Evolutionary conservation across 2,113 vertebrate genomes (phyloP), one percentile per base, ranked within the genome.

Genomic region (Corvus moneduloides): DNA sequence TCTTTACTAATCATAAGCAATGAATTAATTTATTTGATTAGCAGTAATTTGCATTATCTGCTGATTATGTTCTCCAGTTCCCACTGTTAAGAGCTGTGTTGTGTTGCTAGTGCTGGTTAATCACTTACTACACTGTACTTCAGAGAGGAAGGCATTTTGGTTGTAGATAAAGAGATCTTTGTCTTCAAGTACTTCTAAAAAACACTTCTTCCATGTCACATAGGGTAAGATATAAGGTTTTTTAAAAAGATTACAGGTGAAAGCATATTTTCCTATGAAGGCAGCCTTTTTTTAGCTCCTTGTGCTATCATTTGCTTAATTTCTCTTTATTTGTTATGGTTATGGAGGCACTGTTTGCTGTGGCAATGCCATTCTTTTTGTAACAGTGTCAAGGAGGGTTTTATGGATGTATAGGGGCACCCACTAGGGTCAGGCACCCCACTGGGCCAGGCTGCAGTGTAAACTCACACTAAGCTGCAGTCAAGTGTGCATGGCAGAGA

Each of bases 1-100:
- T 77, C 90, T 97, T 95, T 95, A 83, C 89, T 97, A 96, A 98
- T 96, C 96, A 95, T 83, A 73, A 83, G 85, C 89, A 87, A 93
- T 91, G 96, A 94, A 81, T 92, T 95, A 82, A 97, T 94, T 96
- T 96, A 96, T 96, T 98, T 96, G 95, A 96, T 96, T 97, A 96
- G 76, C 39, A 68, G 62, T 83, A 89, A 97, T 98, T 97, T 97
- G 87, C 97, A 96, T 97, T 97, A 97, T 98, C 97, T 97, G 74
- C 84, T 97, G 96, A 94, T 96, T 96, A 97, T 55, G 83, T 92
- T 91, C 86, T 67, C 79, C 71, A 90, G 0, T 85, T 93, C 56
- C 88, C 49, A 16, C 74, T 7, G 3, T 64, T 71, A 80, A 88
- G 91, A 86, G 75, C 85, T 88, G 72, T 69, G 88, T 93, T 89